Evolutionary conservation across 2,888 invertebrate species (phyloP).

Genomic region (Acanthosepion esculentum): DNA sequence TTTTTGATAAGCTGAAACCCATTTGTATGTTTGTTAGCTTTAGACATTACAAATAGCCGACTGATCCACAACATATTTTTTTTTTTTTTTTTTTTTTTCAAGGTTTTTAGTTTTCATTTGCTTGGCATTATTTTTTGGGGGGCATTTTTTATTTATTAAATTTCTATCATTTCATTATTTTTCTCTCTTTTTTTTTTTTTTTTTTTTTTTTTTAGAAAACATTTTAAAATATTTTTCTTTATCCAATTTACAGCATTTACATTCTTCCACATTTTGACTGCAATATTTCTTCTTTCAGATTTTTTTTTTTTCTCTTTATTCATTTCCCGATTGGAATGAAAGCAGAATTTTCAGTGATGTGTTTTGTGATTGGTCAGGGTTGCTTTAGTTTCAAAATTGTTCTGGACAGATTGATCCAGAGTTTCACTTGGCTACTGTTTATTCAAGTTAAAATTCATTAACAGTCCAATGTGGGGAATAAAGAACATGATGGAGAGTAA

Average conservation of each 20-base stretch:
- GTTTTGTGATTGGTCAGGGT: slow-evolving; percentile 33
- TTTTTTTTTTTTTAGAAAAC: too few relatives aligned
- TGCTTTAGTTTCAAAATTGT: slow-evolving; percentile 20
- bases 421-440: not conserved
- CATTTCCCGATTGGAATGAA: not conserved
- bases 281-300: not conserved
- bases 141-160: too few relatives aligned
- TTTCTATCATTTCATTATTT: too few relatives aligned
- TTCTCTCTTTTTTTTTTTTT: too few relatives aligned
- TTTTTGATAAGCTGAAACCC: too few relatives aligned
- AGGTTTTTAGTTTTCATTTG: too few relatives aligned
- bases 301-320: not conserved
- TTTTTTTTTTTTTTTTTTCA: too few relatives aligned
- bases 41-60: too few relatives aligned
- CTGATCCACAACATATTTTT: too few relatives aligned
- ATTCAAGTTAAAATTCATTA: slow-evolving; percentile 46
- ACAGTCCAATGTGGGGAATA: slow-evolving; percentile 17
- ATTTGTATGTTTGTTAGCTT: too few relatives aligned
- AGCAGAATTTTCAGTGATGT: not conserved
- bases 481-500: not conserved
- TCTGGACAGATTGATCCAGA: not conserved
- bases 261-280: too few relatives aligned
- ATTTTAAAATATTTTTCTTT: not conserved
- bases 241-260: not conserved
- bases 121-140: too few relatives aligned